Evolutionary conservation across 2,888 invertebrate genomes (phyloP).

Genomic region (Ophonus ardosiacus): DNA sequence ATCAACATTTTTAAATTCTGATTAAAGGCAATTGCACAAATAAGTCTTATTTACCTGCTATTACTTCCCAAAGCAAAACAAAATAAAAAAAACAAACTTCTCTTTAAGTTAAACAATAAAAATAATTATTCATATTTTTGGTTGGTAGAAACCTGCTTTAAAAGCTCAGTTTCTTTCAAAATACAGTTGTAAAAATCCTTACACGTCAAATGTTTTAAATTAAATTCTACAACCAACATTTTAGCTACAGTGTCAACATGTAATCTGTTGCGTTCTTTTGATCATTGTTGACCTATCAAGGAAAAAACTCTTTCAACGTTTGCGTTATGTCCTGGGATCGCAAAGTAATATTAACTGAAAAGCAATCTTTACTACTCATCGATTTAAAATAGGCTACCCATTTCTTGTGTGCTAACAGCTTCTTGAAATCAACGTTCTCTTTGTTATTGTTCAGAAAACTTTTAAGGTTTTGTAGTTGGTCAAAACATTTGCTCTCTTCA

Average conservation of each 20-base stretch:
- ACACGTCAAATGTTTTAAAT: slow-evolving; percentile 58
- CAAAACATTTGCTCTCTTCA: slow-evolving; percentile 65
- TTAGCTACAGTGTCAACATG: slow-evolving; percentile 57
- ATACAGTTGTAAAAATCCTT: slow-evolving; percentile 54
- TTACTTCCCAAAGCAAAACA: slow-evolving; percentile 21
- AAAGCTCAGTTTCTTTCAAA: slow-evolving; percentile 59
- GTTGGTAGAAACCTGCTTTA: slow-evolving; percentile 55
- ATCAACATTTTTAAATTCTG: background rate
- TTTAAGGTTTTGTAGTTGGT: slow-evolving; percentile 61
- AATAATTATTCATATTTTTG: slow-evolving; percentile 50
- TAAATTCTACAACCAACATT: slow-evolving; percentile 57
- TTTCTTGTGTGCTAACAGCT: slow-evolving; percentile 60
- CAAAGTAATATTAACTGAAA: slow-evolving; percentile 45
- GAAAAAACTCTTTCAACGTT: slow-evolving; percentile 56
- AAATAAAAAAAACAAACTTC: background rate
- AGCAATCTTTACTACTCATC: slow-evolving; percentile 49
- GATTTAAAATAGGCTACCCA: slow-evolving; percentile 62
- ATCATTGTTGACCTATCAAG: slow-evolving; percentile 54
- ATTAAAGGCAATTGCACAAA: background rate
- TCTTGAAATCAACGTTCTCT: slow-evolving; percentile 56
- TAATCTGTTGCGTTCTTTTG: slow-evolving; percentile 56
- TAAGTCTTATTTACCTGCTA: slow-evolving; percentile 7
- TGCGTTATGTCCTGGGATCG: slow-evolving; percentile 55
- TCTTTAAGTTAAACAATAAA: background rate
- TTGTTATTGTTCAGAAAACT: slow-evolving; percentile 57